Conservation (phyloP, 2,888 invertebrate species). For the Hipparchia semele region DNA sequence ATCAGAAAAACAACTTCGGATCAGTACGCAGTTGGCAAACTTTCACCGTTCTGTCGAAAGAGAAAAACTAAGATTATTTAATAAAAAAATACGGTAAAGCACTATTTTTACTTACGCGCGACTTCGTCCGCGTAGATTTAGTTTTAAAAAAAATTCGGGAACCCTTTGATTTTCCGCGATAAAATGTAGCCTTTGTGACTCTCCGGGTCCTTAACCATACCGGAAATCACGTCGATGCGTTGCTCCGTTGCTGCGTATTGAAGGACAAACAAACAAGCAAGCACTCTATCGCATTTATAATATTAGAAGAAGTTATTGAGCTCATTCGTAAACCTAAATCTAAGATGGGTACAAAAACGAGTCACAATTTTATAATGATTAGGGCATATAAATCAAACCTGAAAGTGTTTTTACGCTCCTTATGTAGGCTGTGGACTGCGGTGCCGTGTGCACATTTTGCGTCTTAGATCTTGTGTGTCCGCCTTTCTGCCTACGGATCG, state of each 20-base stretch:
- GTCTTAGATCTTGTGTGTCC: conserved; percentile 66
- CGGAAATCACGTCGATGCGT: too few relatives aligned
- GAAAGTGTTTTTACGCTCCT: conserved; percentile 68
- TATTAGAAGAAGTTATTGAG: neutral
- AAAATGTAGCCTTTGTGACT: too few relatives aligned
- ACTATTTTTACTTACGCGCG: too few relatives aligned
- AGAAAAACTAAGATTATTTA: neutral
- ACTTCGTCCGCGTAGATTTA: too few relatives aligned
- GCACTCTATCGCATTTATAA: neutral
- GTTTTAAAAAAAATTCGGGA: too few relatives aligned
- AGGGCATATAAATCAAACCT: conserved; percentile 53
- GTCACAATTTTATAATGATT: neutral
- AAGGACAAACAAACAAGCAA: too few relatives aligned
- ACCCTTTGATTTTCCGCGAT: too few relatives aligned
- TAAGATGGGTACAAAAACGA: neutral
- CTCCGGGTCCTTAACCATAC: too few relatives aligned
- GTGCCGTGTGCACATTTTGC: conserved; percentile 77
- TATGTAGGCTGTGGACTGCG: conserved; percentile 76
- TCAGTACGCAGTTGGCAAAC: conserved; percentile 35
- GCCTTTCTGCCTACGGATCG: conserved; percentile 70
- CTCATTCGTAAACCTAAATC: neutral
- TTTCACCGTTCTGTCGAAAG: conserved; percentile 38
- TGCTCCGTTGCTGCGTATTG: too few relatives aligned
- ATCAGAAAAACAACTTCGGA: conserved; percentile 38
- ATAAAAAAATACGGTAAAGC: neutral